A percentile compares a stretch with the other conserved stretches of the same genome.
These are phyloP conservation scores for Upupa epops DNA, from an alignment of 2,113 vertebrate species.

Conservation along the genomic window DNA sequence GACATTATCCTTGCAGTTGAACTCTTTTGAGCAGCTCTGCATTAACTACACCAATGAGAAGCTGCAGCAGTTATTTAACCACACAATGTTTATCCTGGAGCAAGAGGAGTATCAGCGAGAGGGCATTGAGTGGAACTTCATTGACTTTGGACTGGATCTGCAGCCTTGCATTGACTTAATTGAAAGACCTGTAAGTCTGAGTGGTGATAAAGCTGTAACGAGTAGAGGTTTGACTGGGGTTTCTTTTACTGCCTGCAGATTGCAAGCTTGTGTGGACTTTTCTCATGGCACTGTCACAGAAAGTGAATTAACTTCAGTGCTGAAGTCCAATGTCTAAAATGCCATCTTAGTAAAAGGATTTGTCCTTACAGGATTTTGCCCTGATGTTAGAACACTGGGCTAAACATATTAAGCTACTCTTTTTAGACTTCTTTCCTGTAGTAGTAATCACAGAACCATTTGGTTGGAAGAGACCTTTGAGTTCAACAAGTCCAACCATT, in stretches of 20 bases:
- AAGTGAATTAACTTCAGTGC: neutral
- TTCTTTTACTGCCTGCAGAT: neutral
- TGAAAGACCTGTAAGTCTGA: conserved; percentile 87
- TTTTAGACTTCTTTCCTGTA: neutral
- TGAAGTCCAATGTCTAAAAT: neutral
- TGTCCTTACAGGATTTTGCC: neutral
- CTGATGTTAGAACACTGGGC: neutral
- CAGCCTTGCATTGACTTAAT: conserved; percentile 98
- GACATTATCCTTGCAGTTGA: conserved; percentile 78
- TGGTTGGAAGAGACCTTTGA: too few species aligned
- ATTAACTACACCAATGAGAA: conserved; percentile 99
- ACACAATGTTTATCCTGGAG: conserved; percentile 99
- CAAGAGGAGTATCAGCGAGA: conserved; percentile 98
- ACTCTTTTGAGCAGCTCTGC: conserved; percentile 98
- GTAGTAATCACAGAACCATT: neutral
- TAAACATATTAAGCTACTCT: neutral
- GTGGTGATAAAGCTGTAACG: neutral
- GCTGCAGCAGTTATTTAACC: conserved; percentile 98
- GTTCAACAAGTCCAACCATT: too few species aligned
- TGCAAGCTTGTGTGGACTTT: neutral
- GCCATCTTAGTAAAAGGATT: neutral
- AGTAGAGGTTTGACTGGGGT: neutral
- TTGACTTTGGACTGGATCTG: conserved; percentile 96
- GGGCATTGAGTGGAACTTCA: conserved; percentile 99
- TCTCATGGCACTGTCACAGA: neutral